Conservation (phyloP, 2,888 invertebrate species). For the Mantis religiosa region DNA sequence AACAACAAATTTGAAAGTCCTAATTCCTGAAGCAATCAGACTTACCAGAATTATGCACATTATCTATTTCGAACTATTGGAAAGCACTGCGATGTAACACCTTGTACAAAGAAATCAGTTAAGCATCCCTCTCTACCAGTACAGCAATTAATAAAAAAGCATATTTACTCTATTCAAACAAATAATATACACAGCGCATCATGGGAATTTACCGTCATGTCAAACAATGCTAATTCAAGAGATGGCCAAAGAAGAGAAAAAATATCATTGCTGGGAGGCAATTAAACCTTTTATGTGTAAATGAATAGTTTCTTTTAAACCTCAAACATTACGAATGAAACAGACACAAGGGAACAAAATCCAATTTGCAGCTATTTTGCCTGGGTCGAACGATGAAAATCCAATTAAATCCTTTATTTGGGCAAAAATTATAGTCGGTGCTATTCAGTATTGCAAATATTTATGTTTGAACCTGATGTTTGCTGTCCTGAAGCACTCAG, state of each 20-base stretch:
- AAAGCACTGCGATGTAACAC: too few species aligned
- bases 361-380: background rate
- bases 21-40: too few species aligned
- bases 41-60: too few species aligned
- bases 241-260: background rate
- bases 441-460: background rate
- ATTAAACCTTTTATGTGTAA: background rate
- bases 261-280: background rate
- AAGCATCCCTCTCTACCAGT: background rate
- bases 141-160: background rate
- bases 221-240: background rate
- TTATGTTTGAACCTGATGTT: background rate
- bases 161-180: background rate
- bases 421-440: background rate
- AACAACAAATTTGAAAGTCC: too few species aligned
- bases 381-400: background rate
- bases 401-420: background rate
- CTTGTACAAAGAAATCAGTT: too few species aligned
- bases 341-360: background rate
- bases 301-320: background rate
- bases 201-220: background rate
- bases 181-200: background rate
- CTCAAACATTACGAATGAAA: background rate
- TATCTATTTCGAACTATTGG: too few species aligned
- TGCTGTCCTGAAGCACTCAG: background rate